phyloP scores from a whole-genome alignment of 1,140 invertebrate genomes.

The Eciton burchellii region DNA sequence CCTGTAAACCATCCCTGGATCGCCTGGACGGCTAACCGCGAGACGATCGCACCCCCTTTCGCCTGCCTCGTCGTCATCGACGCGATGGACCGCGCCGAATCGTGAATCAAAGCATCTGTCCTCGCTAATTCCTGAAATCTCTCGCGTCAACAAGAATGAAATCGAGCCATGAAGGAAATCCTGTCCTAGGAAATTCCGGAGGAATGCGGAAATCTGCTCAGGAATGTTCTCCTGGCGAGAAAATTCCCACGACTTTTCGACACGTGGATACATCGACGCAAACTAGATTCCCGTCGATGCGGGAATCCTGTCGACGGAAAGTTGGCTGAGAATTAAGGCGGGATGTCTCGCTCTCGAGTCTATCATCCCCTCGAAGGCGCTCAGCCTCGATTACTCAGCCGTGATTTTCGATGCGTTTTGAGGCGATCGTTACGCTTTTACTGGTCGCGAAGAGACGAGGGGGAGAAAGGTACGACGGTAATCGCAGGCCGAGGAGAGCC shows the following conservation, averaged over 20 bases:
- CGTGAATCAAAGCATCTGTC: slow-evolving; percentile 3
- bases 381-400: slow-evolving; percentile 8
- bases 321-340: slow-evolving; percentile 3
- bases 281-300: background rate
- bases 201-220: too few relatives aligned
- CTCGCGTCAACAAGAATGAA: background rate
- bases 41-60: slow-evolving; percentile 43
- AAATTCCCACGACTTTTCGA: background rate
- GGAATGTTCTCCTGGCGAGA: too few relatives aligned
- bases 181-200: background rate
- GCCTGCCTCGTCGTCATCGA: slow-evolving; percentile 16
- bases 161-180: background rate
- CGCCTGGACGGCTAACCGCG: background rate
- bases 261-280: background rate
- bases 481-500: slow-evolving; percentile 36
- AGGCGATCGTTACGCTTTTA: slow-evolving; percentile 17
- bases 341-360: slow-evolving; percentile 8
- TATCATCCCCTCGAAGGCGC: background rate
- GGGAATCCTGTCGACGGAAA: background rate
- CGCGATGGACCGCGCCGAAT: background rate
- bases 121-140: background rate
- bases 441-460: background rate
- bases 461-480: slow-evolving; percentile 9
- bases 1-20: slow-evolving; percentile 57
- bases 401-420: slow-evolving; percentile 2